Evolutionary conservation across 1,140 invertebrate genomes (phyloP).

Genomic region (Cydia splendana): DNA sequence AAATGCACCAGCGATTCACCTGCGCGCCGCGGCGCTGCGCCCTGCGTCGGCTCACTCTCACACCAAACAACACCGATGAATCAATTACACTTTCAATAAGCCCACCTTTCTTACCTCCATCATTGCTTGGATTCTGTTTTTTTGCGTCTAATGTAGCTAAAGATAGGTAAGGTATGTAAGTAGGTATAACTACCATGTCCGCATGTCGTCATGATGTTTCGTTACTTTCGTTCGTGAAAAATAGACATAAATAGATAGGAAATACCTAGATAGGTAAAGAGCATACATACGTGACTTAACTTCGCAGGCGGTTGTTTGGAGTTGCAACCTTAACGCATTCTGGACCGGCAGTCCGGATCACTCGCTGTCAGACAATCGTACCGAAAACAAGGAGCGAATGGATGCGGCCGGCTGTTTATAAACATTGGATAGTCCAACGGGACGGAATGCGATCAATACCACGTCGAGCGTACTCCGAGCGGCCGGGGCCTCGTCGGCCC

Average conservation of each 20-base stretch:
- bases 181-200: neutral
- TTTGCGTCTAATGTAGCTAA: slow-evolving; percentile 3
- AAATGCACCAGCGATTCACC: neutral
- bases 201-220: neutral
- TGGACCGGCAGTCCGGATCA: slow-evolving; percentile 54
- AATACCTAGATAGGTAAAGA: slow-evolving; percentile 44
- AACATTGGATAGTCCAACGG: slow-evolving; percentile 67
- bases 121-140: neutral
- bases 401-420: slow-evolving; percentile 76
- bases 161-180: neutral
- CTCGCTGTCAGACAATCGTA: slow-evolving; percentile 53
- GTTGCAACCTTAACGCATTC: slow-evolving; percentile 54
- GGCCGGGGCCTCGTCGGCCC: slow-evolving; percentile 53
- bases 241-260: slow-evolving; percentile 39
- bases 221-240: neutral
- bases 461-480: slow-evolving; percentile 54
- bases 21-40: neutral
- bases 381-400: slow-evolving; percentile 68
- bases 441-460: slow-evolving; percentile 70
- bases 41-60: neutral
- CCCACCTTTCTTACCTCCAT: neutral
- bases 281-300: slow-evolving; percentile 67
- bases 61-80: slow-evolving; percentile 1
- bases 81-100: slow-evolving; percentile 4
- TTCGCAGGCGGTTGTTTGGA: slow-evolving; percentile 43